Conservation (phyloP, 2,888 invertebrate genomes). For the Platypus cylindrus region DNA sequence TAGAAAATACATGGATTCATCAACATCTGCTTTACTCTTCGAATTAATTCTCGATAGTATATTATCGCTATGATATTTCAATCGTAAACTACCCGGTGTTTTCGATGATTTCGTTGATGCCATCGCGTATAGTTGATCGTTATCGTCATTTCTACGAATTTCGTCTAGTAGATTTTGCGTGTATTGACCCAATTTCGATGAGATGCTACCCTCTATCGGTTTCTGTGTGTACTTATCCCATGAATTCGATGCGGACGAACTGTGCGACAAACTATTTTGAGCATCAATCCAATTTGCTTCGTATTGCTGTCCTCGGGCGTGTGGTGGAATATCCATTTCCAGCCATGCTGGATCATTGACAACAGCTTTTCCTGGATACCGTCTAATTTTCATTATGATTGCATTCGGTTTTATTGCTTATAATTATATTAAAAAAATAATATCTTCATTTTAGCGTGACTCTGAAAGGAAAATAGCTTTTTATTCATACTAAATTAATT, state of each 20-base stretch:
- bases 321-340: constrained; percentile 57
- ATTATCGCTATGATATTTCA: constrained; percentile 33
- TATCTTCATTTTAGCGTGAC: too few species aligned
- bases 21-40: constrained; percentile 21
- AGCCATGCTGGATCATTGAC: constrained; percentile 44
- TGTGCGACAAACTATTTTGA: constrained; percentile 40
- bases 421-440: constrained; percentile 2
- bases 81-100: constrained; percentile 23
- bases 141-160: constrained; percentile 21
- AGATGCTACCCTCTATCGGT: constrained; percentile 33
- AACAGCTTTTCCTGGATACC: constrained; percentile 74
- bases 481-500: too few species aligned
- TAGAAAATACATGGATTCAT: constrained; percentile 24
- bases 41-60: constrained; percentile 30
- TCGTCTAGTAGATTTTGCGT: constrained; percentile 30
- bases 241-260: constrained; percentile 29
- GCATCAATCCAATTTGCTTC: constrained; percentile 77
- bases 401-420: not conserved
- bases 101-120: constrained; percentile 20
- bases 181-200: constrained; percentile 27
- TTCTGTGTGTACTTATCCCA: constrained; percentile 29
- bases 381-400: constrained; percentile 64
- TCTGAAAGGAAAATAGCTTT: not conserved
- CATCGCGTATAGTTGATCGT: constrained; percentile 22
- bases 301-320: constrained; percentile 57